Conservation (phyloP, 2,888 invertebrate species). For the Eristalis arbustorum region DNA sequence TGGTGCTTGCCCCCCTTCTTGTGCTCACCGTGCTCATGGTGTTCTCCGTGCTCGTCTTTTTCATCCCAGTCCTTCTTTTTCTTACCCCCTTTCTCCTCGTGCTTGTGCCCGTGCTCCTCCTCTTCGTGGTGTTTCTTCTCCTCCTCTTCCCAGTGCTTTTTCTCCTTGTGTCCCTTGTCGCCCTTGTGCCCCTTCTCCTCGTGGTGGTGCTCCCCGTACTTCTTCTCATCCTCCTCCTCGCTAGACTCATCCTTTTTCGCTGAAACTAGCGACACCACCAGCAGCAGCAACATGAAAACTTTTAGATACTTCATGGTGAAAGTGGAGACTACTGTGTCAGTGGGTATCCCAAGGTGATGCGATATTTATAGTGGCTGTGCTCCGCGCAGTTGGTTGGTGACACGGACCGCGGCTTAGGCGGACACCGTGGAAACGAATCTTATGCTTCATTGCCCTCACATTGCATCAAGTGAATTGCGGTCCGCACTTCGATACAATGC, state of each 20-base stretch:
- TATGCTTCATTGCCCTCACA: constrained; percentile 36
- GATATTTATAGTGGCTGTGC: constrained; percentile 46
- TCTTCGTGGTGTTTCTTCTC: constrained; percentile 89
- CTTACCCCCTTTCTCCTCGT: constrained; percentile 89
- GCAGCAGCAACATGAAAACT: constrained; percentile 72
- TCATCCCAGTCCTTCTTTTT: constrained; percentile 91
- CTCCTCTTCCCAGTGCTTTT: constrained; percentile 89
- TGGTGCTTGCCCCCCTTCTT: constrained; percentile 90
- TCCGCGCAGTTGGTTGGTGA: constrained; percentile 1
- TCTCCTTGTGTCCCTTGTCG: constrained; percentile 88
- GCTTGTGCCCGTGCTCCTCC: constrained; percentile 88
- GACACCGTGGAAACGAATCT: constrained; percentile 21
- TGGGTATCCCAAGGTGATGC: background rate
- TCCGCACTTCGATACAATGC: constrained; percentile 38
- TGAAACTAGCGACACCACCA: constrained; percentile 75
- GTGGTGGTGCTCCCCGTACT: constrained; percentile 76
- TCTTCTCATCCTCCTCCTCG: constrained; percentile 78
- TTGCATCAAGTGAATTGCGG: constrained; percentile 24
- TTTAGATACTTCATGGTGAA: constrained; percentile 72
- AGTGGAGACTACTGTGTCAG: constrained; percentile 28
- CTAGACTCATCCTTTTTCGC: constrained; percentile 77
- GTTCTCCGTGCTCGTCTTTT: constrained; percentile 87
- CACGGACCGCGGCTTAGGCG: background rate
- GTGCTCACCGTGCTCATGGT: constrained; percentile 88
- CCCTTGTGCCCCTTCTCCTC: constrained; percentile 85